Base-by-base conservation (phyloP, 2,888 invertebrate species). In the Iphiclides podalirius region DNA sequence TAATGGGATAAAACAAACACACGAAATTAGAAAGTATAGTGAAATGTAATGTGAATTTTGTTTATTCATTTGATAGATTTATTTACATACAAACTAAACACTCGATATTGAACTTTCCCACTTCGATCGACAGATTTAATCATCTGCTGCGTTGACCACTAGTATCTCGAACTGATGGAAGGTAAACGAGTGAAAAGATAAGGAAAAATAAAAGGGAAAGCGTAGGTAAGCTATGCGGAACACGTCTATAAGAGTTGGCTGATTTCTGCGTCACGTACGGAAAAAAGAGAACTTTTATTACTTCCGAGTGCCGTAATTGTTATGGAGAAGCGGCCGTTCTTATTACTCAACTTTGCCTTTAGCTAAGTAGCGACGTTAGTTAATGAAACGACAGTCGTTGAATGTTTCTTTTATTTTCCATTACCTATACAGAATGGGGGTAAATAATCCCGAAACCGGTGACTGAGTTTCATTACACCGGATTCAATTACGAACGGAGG, bases 231-330 rank as follows among this genome's bases (percentile, higher is more conserved):
- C 70, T 67, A 83, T 80, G 77, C 83, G 60, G 62, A 71, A 76
- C 84, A 84, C 84, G 83, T 81, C 58, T 68, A 62, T 70, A 67
- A 67, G 73, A 77, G 74, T 72, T 69, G 74, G 74, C 72, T 75
- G 79, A 79, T 79, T 79, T 71, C 75, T 73, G 51, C 73, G 76
- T 79, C 84, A 84, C 84, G 84, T 84, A 73, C 75, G 58, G 55
- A 70, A 72, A 75, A 79, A 78, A 75, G 72, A 81, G 78, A 84
- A 84, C 80, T 81, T 83, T 81, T 83, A 84, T 84, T 82, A 81
- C 82, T 79, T 80, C 79, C 77, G 70, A 74, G 75, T 65, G 60
- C 60, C 69, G 76, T 82, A 83, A 84, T 84, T 84, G 82, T 82
- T 82, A 82, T 79, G 75, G 79, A 80, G 79, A 83, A 74, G 67